Evolutionary conservation across 2,797 vertebrate species (phyloP).

Genomic region (Coendou prehensilis): DNA sequence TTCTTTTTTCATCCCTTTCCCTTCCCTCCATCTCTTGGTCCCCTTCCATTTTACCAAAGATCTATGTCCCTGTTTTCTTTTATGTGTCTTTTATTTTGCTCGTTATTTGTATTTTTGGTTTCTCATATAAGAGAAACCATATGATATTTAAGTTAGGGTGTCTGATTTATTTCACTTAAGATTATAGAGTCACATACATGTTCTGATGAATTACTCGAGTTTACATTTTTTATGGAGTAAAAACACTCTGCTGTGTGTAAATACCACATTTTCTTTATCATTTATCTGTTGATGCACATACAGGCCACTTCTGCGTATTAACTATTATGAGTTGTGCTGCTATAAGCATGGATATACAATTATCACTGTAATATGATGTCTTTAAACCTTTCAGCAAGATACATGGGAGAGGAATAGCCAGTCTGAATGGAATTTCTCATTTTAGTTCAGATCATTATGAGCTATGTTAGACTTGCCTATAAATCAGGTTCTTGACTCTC

Average conservation of each 20-base stretch:
- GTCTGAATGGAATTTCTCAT: not conserved
- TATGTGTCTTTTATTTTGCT: not conserved
- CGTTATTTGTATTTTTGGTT: not conserved
- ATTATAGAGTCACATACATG: not conserved
- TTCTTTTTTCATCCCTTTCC: not conserved
- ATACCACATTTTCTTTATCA: not conserved
- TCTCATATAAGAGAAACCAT: not conserved
- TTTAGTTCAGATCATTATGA: not conserved
- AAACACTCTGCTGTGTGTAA: not conserved
- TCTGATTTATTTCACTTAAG: not conserved
- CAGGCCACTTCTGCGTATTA: not conserved
- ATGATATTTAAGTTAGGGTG: not conserved
- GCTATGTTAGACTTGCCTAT: not conserved
- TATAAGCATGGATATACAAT: not conserved
- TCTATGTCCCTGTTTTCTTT: not conserved
- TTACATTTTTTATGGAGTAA: not conserved
- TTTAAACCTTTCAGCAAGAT: not conserved
- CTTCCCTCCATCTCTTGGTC: not conserved
- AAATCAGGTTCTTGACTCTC: not conserved
- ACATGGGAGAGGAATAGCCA: not conserved
- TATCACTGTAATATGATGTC: not conserved
- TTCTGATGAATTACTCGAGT: not conserved
- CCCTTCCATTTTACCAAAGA: not conserved
- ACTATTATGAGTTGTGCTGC: not conserved
- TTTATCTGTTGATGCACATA: not conserved